phyloP scores from a whole-genome alignment of 2,113 vertebrate species.

The Nothoprocta perdicaria region DNA sequence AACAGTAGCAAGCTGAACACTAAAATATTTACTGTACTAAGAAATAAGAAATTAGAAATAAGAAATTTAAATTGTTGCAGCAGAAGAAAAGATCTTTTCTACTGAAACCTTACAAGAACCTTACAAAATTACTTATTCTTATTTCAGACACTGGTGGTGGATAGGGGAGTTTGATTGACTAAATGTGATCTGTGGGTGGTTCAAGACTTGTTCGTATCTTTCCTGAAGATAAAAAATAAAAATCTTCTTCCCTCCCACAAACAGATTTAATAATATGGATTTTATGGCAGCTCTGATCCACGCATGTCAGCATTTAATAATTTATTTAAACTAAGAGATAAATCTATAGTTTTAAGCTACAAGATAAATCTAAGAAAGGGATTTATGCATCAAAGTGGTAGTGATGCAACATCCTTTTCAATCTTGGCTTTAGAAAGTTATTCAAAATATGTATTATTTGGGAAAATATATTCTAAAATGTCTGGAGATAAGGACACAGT shows the following conservation, averaged over 20 bases:
- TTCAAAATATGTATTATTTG: neutral
- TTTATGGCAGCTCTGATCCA: neutral
- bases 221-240: neutral
- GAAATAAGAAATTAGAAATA: neutral
- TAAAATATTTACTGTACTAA: neutral
- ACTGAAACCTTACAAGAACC: neutral
- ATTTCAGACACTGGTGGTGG: neutral
- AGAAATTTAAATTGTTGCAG: neutral
- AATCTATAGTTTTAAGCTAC: neutral
- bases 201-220: neutral
- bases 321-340: neutral
- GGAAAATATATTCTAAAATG: neutral
- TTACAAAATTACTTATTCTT: neutral
- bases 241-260: neutral
- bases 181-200: neutral
- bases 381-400: neutral
- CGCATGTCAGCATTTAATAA: neutral
- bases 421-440: neutral
- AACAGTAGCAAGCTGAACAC: neutral
- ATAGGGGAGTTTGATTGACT: neutral
- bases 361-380: neutral
- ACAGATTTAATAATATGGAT: neutral
- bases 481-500: neutral
- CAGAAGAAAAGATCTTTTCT: neutral
- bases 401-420: neutral